Percentiles rank a stretch among this genome's conserved stretches.
Conservation (phyloP, 2,113 vertebrate species). For the Shinisaurus crocodilurus region DNA sequence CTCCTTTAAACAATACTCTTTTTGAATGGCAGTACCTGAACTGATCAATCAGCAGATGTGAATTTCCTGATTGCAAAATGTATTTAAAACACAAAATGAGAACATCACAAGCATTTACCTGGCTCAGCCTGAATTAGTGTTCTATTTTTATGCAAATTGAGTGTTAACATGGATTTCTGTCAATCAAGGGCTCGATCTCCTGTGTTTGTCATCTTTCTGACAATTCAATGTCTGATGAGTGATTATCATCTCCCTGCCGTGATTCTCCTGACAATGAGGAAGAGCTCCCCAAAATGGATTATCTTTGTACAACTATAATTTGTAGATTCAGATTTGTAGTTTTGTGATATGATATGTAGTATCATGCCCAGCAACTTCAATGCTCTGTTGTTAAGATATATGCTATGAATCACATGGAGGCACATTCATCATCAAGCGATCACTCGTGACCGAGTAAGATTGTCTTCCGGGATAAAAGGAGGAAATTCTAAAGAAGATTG, state of each 20-base stretch:
- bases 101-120: conserved; percentile 33
- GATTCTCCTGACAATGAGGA: not conserved
- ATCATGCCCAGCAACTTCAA: not conserved
- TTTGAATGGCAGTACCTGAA: too few species aligned
- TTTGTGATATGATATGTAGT: not conserved
- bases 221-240: not conserved
- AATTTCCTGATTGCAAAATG: conserved; percentile 48
- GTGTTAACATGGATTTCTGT: not conserved
- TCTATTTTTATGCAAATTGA: conserved; percentile 47
- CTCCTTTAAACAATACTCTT: conserved; percentile 1
- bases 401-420: too few species aligned
- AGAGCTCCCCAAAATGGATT: too few species aligned
- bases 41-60: conserved; percentile 32
- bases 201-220: not conserved
- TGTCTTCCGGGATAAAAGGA: too few species aligned
- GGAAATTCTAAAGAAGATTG: too few species aligned
- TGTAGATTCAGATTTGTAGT: not conserved
- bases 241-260: not conserved
- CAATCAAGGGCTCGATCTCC: conserved; percentile 12
- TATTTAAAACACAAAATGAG: conserved; percentile 43
- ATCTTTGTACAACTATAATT: not conserved
- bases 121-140: conserved; percentile 33
- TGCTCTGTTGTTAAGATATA: not conserved
- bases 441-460: too few species aligned
- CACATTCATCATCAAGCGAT: too few species aligned